Conservation (phyloP, 2,888 invertebrate genomes). For the Lasiommata megera region DNA sequence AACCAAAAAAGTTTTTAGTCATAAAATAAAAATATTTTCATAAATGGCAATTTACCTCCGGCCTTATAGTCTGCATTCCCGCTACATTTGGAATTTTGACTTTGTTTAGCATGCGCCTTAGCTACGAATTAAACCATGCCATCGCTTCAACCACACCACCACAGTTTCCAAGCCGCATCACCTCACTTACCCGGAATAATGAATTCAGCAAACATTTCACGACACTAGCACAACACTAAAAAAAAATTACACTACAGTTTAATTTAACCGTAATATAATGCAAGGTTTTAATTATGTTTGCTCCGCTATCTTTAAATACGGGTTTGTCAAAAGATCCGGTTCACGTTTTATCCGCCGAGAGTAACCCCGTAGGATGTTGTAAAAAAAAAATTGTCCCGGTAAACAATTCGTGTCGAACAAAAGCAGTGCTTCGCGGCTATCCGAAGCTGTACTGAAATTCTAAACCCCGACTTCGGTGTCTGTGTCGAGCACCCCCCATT, state of each 20-base stretch:
- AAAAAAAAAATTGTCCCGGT: constrained; percentile 69
- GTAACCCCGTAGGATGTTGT: constrained; percentile 43
- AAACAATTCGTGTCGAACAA: constrained; percentile 76
- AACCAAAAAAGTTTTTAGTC: constrained; percentile 6
- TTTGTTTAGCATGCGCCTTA: constrained; percentile 58
- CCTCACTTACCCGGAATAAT: constrained; percentile 70
- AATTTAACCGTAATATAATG: constrained; percentile 31
- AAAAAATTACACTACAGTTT: constrained; percentile 34
- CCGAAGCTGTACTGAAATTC: constrained; percentile 81
- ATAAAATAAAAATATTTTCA: constrained; percentile 1
- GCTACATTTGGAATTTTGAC: constrained; percentile 36
- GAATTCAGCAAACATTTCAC: constrained; percentile 42
- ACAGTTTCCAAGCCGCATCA: constrained; percentile 61
- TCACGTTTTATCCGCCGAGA: constrained; percentile 37
- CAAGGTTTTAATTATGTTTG: constrained; percentile 27
- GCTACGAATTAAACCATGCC: constrained; percentile 56
- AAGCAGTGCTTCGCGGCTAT: constrained; percentile 78
- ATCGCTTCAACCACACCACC: constrained; percentile 70
- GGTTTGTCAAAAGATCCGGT: constrained; percentile 38
- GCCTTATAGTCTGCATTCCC: constrained; percentile 40
- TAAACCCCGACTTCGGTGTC: constrained; percentile 79
- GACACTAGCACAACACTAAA: constrained; percentile 34
- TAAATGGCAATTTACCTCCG: constrained; percentile 14
- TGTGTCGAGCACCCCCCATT: constrained; percentile 80
- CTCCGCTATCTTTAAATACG: constrained; percentile 17